Evolutionary conservation across 2,113 vertebrate genomes (phyloP), one percentile per base, ranked within the genome.

Genomic region (Epinephelus fuscoguttatus): DNA sequence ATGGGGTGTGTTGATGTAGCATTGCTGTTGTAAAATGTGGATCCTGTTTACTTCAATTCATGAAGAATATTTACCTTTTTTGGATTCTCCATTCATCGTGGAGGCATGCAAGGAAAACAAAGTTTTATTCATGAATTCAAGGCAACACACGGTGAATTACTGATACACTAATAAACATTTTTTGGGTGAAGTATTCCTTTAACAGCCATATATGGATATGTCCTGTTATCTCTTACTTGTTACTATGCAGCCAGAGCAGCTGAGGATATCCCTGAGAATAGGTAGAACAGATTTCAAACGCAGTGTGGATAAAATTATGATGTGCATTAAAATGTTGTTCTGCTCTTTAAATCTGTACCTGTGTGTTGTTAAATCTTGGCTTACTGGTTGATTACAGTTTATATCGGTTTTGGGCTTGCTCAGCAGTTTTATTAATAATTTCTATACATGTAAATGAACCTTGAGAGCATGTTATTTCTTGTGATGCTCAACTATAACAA

Each of bases 401-500:
- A 9, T 27, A 47, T 8, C 49, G 42, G 40, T 60, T 21, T 30
- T 11, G 17, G 52, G n/a, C 23, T 25, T 19, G 17, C 50, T 69
- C 15, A 53, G 11, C 15, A 53, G 21, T 61, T 60, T 25, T 10
- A 21, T 70, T 14, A 21, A 63, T 52, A 0, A 40, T 9, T 40
- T 55, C 21, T 5, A 66, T 15, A 55, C 50, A 21, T 56, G 23
- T 56, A 25, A 27, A 50, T 63, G 0, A 56, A 14, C 12, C 13
- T 3, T 4, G 7, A 18, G 37, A 21, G n/a, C 23, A 14, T 3
- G 11, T 49, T 27, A 62, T 47, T 61, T 78, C 21, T 23, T 53
- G 52, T 75, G 40, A 75, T 13, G 21, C 18, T 70, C 3, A 4
- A 75, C 19, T 4, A 80, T 62, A 23, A 96, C 80, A 59, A 93